These are phyloP conservation scores for Prochilodus magdalenae DNA, from an alignment of 2,113 vertebrate species.

Conservation along the genomic window DNA sequence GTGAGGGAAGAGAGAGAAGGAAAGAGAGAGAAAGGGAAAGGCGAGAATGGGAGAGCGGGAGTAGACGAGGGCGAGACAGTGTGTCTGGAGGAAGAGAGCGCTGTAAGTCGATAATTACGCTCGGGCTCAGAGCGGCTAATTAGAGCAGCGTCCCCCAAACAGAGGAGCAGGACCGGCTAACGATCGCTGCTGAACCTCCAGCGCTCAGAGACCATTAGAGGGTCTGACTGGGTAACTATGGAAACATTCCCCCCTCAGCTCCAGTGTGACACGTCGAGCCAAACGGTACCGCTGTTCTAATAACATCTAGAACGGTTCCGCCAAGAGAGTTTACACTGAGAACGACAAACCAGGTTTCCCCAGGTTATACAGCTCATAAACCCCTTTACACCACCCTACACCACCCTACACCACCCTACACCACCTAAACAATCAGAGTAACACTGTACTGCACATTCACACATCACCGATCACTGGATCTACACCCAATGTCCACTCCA, in stretches of 20 bases:
- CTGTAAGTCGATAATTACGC: conserved; percentile 47
- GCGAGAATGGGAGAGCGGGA: background rate
- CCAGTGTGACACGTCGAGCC: background rate
- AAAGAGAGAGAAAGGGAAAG: background rate
- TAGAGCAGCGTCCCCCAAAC: conserved; percentile 24
- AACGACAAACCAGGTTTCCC: too few relatives aligned
- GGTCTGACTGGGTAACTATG: background rate
- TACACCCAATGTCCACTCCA: too few relatives aligned
- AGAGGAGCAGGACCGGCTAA: conserved; percentile 19
- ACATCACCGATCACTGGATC: too few relatives aligned
- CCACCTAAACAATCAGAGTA: too few relatives aligned
- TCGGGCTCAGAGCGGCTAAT: conserved; percentile 31
- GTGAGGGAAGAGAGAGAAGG: background rate
- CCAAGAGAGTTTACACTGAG: too few relatives aligned
- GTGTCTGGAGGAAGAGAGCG: background rate
- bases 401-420: too few relatives aligned
- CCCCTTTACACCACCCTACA: too few relatives aligned
- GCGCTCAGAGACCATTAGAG: conserved; percentile 1
- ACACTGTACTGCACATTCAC: too few relatives aligned
- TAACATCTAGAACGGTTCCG: background rate
- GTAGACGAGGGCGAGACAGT: too few relatives aligned
- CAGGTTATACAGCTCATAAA: too few relatives aligned
- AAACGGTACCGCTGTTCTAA: background rate
- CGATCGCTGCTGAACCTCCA: background rate
- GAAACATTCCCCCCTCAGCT: background rate